A percentile compares a stretch with the other conserved stretches of the same genome.
These are phyloP conservation scores for Aulostomus chinensis DNA, from an alignment of 2,797 vertebrate genomes.

Conservation along the genomic window DNA sequence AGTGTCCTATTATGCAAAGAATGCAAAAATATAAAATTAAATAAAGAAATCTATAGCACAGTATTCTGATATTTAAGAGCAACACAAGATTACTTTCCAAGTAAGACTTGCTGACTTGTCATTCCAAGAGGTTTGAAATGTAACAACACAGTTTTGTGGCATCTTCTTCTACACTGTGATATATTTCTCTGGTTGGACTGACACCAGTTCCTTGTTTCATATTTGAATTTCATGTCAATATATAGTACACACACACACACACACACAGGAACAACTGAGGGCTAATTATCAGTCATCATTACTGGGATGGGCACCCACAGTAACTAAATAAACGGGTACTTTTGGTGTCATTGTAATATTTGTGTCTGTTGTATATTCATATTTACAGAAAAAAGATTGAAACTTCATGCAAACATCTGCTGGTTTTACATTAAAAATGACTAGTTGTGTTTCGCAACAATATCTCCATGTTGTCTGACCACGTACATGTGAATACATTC, in stretches of 20 bases:
- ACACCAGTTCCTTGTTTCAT: constrained; percentile 4
- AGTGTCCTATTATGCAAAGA: constrained; percentile 8
- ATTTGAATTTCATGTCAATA: neutral
- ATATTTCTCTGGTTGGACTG: neutral
- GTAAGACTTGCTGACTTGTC: constrained; percentile 1
- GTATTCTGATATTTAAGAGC: constrained; percentile 11
- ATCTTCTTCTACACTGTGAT: neutral
- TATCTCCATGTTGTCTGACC: neutral
- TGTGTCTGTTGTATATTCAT: constrained; percentile 19
- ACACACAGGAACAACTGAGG: too few species aligned
- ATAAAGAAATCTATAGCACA: too few species aligned
- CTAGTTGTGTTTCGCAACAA: neutral
- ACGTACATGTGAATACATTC: constrained; percentile 5
- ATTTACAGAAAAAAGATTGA: constrained; percentile 13
- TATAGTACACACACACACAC: neutral
- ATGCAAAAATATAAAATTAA: constrained; percentile 17
- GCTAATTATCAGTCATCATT: too few species aligned
- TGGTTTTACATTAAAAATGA: constrained; percentile 29
- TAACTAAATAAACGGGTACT: constrained; percentile 24
- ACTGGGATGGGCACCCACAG: too few species aligned
- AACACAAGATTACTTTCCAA: constrained; percentile 3
- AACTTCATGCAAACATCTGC: constrained; percentile 36
- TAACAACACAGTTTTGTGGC: neutral
- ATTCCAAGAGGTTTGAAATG: neutral
- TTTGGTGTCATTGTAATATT: constrained; percentile 13